These are phyloP conservation scores for Morinoia aosen DNA, from an alignment of 2,888 invertebrate species.

Conservation along the genomic window DNA sequence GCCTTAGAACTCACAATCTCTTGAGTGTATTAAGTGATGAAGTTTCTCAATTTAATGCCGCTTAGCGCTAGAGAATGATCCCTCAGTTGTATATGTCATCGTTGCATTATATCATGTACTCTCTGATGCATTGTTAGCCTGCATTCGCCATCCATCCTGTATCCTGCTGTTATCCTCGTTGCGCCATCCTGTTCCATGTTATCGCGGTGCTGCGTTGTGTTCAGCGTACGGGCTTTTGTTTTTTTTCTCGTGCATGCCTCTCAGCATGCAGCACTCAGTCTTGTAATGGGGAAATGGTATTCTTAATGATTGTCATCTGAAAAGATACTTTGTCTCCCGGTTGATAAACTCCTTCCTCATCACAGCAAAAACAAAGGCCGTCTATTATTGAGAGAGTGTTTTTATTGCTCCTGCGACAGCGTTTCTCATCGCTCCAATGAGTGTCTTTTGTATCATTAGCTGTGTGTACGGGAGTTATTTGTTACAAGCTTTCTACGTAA, in stretches of 20 bases:
- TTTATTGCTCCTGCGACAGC: background rate
- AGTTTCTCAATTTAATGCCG: background rate
- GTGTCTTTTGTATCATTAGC: no score
- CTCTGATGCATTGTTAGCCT: background rate
- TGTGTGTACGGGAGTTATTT: no score
- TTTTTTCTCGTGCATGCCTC: background rate
- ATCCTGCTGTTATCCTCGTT: background rate
- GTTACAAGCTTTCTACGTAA: background rate
- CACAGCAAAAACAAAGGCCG: background rate
- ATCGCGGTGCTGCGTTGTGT: background rate
- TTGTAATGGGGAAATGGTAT: background rate
- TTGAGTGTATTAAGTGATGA: background rate
- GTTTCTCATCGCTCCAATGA: background rate
- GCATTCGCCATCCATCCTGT: background rate
- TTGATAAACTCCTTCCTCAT: background rate
- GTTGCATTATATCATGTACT: background rate
- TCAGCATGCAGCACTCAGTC: background rate
- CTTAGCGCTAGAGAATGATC: background rate
- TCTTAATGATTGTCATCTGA: background rate
- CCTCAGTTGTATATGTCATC: background rate
- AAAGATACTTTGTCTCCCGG: background rate
- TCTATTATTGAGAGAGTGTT: background rate
- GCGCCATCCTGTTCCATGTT: background rate
- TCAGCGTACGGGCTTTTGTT: background rate
- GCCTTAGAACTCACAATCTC: background rate